These are phyloP conservation scores for Octodon degus DNA, from an alignment of 2,113 vertebrate genomes.

Conservation along the genomic window DNA sequence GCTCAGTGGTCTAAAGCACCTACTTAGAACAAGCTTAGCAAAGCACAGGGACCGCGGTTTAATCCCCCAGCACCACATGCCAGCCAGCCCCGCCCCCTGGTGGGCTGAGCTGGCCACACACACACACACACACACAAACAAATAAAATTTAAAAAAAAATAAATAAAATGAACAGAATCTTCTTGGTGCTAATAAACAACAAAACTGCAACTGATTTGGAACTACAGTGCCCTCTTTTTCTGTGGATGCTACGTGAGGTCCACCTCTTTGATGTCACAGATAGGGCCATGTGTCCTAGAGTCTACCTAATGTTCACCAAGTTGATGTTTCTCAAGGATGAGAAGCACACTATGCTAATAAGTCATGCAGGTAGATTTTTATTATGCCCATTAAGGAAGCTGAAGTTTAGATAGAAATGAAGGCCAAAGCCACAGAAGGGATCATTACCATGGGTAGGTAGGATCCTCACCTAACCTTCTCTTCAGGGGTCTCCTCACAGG, in stretches of 20 bases:
- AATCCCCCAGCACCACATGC: no score
- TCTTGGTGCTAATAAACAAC: not conserved
- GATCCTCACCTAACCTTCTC: not conserved
- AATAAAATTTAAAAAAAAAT: no score
- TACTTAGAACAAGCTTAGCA: no score
- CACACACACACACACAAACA: no score
- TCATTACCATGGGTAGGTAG: not conserved
- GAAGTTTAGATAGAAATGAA: slow-evolving; percentile 19
- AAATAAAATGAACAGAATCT: not conserved
- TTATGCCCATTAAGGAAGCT: slow-evolving; percentile 8
- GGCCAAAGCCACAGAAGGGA: not conserved
- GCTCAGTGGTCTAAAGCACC: no score
- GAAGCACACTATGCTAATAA: not conserved
- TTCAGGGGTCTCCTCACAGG: not conserved
- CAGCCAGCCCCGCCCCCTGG: no score
- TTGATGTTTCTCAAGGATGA: not conserved
- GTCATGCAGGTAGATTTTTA: not conserved
- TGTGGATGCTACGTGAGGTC: not conserved
- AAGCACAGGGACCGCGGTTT: no score
- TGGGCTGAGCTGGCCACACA: no score
- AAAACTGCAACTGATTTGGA: not conserved
- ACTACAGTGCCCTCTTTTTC: not conserved
- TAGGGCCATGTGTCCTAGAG: not conserved
- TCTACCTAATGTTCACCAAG: not conserved
- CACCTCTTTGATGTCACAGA: not conserved